Evolutionary conservation across 2,113 vertebrate genomes (phyloP), one percentile per base, ranked within the genome.

Genomic region (Burhinus bistriatus): DNA sequence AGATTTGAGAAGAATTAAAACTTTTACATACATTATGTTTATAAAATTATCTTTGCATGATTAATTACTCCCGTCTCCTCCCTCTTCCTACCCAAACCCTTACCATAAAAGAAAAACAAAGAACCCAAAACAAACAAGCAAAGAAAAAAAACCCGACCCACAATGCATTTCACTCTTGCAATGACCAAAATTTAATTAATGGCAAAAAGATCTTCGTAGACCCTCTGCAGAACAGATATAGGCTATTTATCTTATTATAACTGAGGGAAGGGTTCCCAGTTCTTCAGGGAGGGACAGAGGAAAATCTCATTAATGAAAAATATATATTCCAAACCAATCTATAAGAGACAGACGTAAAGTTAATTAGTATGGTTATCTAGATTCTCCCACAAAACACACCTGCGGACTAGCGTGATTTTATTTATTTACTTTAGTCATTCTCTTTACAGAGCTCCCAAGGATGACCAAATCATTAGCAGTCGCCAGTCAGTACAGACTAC

Each of bases 21-120:
- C 1, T 3, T 51, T 25, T 12, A 34, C 8, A 32, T 59, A n/a
- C 0, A 29, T 32, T 82, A 15, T 23, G 7, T 51, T 38, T 2
- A 54, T 58, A 69, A 57, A 68, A 73, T 45, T 44, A 57, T 23
- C 3, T n/a, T 45, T 77, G 8, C 15, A 65, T 21, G 16, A 70
- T 38, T 40, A 85, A 59, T 76, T 59, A n/a, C 14, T 59, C 6
- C 5, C 9, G 16, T 87, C 4, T 73, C 42, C 65, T 86, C 47
- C 4, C 20, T 72, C 47, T 83, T 69, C 30, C 9, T 82, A 29
- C 2, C 9, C 13, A 64, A 80, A 40, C 2, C 15, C 12, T 88
- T 77, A 25, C 4, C 11, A 64, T 10, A 49, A 36, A 47, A 54
- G 7, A 79, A 78, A 52, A 9, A 2, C 2, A 44, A 44, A 44